These are phyloP conservation scores for Gadopsis marmoratus DNA, from an alignment of 2,797 vertebrate species.

Conservation along the genomic window DNA sequence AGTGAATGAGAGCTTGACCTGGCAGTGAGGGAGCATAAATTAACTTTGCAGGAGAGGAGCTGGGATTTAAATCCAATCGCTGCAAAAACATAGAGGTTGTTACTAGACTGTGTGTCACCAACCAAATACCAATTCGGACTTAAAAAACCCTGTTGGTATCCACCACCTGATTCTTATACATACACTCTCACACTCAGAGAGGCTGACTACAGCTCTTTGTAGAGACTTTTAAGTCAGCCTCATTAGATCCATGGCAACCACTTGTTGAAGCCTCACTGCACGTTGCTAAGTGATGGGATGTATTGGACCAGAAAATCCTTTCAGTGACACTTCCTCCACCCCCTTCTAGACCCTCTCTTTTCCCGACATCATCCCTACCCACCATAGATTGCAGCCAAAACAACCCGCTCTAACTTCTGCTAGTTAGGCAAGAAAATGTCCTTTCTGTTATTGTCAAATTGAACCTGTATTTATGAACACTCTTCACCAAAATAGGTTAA, in stretches of 20 bases:
- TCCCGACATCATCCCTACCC: conserved; percentile 37
- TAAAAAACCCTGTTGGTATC: conserved; percentile 35
- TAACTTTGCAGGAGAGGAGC: conserved; percentile 12
- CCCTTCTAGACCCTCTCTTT: conserved; percentile 29
- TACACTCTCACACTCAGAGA: conserved; percentile 40
- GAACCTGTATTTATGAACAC: not conserved
- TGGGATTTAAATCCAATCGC: not conserved
- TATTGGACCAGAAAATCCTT: conserved; percentile 85
- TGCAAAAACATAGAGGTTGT: conserved; percentile 34
- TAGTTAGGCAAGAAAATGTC: conserved; percentile 14
- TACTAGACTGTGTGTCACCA: conserved; percentile 43
- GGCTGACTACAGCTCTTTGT: conserved; percentile 71
- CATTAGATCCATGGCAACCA: conserved; percentile 82
- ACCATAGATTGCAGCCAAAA: conserved; percentile 59
- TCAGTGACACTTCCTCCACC: conserved; percentile 61
- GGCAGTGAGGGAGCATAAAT: conserved; percentile 28
- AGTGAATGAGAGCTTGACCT: conserved; percentile 41
- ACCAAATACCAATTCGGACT: conserved; percentile 24
- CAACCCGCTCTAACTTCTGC: conserved; percentile 56
- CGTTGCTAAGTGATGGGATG: conserved; percentile 86
- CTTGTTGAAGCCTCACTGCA: conserved; percentile 87
- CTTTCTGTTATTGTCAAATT: not conserved
- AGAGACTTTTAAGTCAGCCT: conserved; percentile 78
- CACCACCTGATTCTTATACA: conserved; percentile 62
- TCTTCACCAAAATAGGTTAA: not conserved